Base-by-base conservation (phyloP, 2,113 vertebrate species). In the Nipponia nippon region DNA sequence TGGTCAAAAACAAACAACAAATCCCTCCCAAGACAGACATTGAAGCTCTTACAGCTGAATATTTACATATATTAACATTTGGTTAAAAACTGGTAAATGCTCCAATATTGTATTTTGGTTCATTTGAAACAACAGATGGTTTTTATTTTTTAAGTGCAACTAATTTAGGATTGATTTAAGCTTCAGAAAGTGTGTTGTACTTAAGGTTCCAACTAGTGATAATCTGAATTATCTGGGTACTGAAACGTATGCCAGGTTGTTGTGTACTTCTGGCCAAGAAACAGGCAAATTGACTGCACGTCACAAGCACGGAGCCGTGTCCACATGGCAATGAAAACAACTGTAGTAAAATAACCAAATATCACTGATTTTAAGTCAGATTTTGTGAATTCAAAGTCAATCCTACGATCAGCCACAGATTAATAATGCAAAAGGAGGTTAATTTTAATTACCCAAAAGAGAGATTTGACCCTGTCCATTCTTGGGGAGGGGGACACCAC, bases 241-340 rank as follows among this genome's bases (percentile, higher is more conserved):
- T 70, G 65, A 66, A 53, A n/a, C 71, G 81, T 13, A 75, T 18
- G 56, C 30, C 69, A 90, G 42, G 72, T 9, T 77, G 26, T 50
- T 13, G 53, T 76, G 29, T 12, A 22, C 53, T 71, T 30, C 40
- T 80, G 83, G 85, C 62, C 47, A 72, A 88, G 67, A 80, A 76
- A n/a, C 10, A 55, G 42, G 20, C 46, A 53, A 47, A 23, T 3
- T 12, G 0, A 4, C 49, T 4, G 7, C 1, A 18, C 11, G 0
- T 3, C 61, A 23, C 5, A 5, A 44, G 40, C 11, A 1, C 0
- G 0, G 58, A 80, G 52, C 32, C 2, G 4, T 1, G 21, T 26
- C 73, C 65, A 20, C 65, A 19, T 0, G 7, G 61, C 56, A 53
- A 7, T 2, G 46, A 34, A 16, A 91, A 53, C 13, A 13, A 42